phyloP scores from a whole-genome alignment of 2,113 vertebrate genomes.

The Pungitius pungitius region DNA sequence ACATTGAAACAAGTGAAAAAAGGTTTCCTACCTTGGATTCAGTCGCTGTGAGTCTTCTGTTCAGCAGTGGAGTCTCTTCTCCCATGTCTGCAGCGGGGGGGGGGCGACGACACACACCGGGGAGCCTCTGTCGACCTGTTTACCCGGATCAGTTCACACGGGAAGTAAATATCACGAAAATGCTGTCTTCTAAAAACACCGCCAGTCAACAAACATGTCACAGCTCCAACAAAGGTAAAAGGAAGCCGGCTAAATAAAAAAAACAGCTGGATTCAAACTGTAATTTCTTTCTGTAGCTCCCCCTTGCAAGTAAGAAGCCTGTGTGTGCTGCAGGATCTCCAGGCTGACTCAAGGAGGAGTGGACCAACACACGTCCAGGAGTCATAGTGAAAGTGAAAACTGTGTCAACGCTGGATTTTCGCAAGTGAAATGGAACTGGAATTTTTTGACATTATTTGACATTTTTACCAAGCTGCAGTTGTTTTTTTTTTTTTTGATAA shows the following conservation, averaged over 20 bases:
- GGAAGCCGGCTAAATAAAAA: not conserved
- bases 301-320: not conserved
- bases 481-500: not conserved
- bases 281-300: not conserved
- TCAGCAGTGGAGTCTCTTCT: constrained; percentile 58
- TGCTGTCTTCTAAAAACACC: not conserved
- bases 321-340: constrained; percentile 6
- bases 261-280: not conserved
- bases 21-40: constrained; percentile 45
- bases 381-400: constrained; percentile 41
- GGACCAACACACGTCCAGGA: too few relatives aligned
- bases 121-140: not conserved
- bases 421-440: not conserved
- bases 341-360: not conserved
- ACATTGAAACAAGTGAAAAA: not conserved
- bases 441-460: not conserved
- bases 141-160: not conserved
- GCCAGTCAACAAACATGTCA: not conserved
- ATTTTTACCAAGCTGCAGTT: not conserved
- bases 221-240: not conserved
- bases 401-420: not conserved
- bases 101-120: too few relatives aligned
- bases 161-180: not conserved
- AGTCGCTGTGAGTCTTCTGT: not conserved
- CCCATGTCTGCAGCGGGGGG: constrained; percentile 35